Evolutionary conservation across 2,113 vertebrate genomes (phyloP).

Genomic region (Motacilla alba): DNA sequence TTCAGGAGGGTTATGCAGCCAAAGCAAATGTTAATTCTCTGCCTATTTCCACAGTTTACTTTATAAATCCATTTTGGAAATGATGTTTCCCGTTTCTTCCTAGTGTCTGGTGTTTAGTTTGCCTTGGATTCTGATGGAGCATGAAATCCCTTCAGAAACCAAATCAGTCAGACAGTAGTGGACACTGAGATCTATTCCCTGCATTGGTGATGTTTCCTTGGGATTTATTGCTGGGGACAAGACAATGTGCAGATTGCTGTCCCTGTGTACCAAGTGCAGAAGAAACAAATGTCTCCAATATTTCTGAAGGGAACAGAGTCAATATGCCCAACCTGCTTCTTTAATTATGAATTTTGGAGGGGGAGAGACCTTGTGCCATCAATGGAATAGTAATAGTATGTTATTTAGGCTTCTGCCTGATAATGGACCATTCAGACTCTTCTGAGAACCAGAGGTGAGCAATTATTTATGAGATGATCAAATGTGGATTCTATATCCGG

Average conservation of each 20-base stretch:
- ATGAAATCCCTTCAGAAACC: neutral
- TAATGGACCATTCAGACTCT: neutral
- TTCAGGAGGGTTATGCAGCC: neutral
- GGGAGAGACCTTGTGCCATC: neutral
- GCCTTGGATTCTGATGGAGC: neutral
- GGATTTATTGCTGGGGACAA: neutral
- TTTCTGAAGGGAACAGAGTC: neutral
- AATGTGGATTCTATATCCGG: neutral
- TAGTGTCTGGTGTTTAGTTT: neutral
- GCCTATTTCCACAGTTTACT: neutral
- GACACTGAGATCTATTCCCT: neutral
- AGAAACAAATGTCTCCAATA: neutral
- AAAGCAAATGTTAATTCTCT: neutral
- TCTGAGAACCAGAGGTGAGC: neutral
- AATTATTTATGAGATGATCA: constrained; percentile 20
- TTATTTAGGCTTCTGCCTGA: neutral
- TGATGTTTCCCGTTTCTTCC: neutral
- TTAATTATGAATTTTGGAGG: neutral
- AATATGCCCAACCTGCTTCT: neutral
- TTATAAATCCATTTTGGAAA: neutral
- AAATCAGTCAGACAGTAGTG: neutral
- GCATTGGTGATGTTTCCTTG: neutral
- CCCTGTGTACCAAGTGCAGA: neutral
- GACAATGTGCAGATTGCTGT: neutral
- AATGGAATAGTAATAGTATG: neutral